Percentiles rank a stretch among this genome's conserved stretches.
These are phyloP conservation scores for Bombus cullumanus DNA, from an alignment of 1,140 invertebrate genomes.

Conservation along the genomic window DNA sequence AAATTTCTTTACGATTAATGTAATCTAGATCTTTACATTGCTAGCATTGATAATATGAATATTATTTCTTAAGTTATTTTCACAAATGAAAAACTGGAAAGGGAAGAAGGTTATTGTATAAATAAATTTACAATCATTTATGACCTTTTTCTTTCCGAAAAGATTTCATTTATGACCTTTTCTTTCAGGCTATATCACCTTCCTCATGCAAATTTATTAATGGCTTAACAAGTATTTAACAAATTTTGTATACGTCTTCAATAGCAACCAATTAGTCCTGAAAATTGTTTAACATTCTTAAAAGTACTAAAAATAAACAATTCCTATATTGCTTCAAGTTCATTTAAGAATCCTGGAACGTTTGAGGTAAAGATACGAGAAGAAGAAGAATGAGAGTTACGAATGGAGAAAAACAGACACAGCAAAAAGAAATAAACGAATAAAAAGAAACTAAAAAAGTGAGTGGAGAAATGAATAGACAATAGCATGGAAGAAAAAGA, in stretches of 20 bases:
- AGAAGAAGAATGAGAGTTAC: no score
- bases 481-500: no score
- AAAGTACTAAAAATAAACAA: neutral
- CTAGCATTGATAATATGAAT: no score
- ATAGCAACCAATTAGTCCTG: neutral
- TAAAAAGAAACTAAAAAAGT: no score
- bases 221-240: neutral
- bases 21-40: no score
- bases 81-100: neutral
- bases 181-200: neutral
- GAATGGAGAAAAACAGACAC: no score
- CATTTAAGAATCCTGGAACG: no score
- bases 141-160: neutral
- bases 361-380: no score
- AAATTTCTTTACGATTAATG: no score
- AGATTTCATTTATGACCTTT: neutral
- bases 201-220: neutral
- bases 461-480: no score
- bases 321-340: no score
- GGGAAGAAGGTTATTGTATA: neutral
- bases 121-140: constrained; percentile 1
- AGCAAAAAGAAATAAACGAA: no score
- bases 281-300: neutral
- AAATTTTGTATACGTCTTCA: neutral
- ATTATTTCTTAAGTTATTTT: neutral